Evolutionary conservation across 2,113 vertebrate genomes (phyloP).

Genomic region (Semnornis frantzii): DNA sequence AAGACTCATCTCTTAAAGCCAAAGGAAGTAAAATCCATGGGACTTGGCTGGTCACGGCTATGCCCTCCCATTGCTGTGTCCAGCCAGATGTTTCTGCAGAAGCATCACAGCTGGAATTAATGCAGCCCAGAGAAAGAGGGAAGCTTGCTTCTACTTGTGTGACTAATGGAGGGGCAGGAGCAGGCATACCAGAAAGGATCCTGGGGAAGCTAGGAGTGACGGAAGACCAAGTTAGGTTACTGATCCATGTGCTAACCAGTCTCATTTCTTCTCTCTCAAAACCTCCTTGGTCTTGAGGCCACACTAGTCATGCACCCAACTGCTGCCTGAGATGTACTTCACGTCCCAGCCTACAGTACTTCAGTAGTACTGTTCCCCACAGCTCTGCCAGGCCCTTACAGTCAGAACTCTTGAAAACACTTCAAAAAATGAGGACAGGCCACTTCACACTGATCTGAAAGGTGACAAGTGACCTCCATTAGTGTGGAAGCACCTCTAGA

Average conservation of each 20-base stretch:
- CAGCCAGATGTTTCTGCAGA: not conserved
- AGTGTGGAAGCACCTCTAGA: not conserved
- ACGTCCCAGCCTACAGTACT: not conserved
- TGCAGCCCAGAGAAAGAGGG: not conserved
- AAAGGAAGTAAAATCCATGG: rapidly evolving
- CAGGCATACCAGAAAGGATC: not conserved
- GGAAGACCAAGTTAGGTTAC: not conserved
- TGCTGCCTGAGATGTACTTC: not conserved
- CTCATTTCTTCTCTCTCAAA: not conserved
- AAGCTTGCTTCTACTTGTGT: not conserved
- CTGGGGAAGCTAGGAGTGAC: not conserved
- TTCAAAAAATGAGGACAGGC: not conserved
- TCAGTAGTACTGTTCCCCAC: not conserved
- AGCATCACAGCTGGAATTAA: not conserved
- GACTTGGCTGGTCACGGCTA: not conserved
- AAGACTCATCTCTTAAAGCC: not conserved
- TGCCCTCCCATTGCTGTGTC: not conserved
- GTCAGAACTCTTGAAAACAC: not conserved
- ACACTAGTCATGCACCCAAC: not conserved
- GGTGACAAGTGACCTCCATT: not conserved
- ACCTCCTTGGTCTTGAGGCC: not conserved
- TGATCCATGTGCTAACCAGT: not conserved
- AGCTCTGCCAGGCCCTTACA: not conserved
- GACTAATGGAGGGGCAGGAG: not conserved
- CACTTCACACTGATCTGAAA: slow-evolving; percentile 9